phyloP scores from a whole-genome alignment of 2,113 vertebrate genomes.

The Suricata suricatta region DNA sequence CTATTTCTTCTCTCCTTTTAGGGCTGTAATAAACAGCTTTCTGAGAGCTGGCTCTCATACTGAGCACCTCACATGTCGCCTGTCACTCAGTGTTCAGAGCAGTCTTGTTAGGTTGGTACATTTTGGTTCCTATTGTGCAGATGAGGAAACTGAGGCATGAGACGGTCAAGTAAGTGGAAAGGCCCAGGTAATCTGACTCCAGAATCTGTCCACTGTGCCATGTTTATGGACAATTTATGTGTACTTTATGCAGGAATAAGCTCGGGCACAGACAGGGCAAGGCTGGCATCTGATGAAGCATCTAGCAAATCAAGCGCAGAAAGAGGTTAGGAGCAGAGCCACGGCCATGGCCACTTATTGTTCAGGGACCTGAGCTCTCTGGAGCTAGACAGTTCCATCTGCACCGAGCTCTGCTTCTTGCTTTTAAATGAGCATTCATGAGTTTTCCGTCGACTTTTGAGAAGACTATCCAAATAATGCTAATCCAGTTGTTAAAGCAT shows the following conservation, averaged over 20 bases:
- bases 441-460: background rate
- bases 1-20: background rate
- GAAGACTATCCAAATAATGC: background rate
- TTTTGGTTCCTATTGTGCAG: background rate
- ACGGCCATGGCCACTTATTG: rapidly evolving
- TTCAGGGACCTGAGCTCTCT: background rate
- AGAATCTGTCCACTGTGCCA: background rate
- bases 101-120: background rate
- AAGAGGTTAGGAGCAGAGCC: background rate
- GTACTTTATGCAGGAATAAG: background rate
- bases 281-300: background rate
- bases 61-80: too few species aligned
- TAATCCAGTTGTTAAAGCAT: background rate
- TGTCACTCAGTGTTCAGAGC: background rate
- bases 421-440: background rate
- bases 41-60: background rate
- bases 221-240: background rate
- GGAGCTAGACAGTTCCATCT: background rate
- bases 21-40: background rate
- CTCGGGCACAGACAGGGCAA: background rate
- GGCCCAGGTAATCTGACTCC: background rate
- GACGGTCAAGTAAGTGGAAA: background rate
- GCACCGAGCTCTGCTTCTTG: background rate
- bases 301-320: background rate
- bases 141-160: background rate